A percentile compares a stretch with the other conserved stretches of the same genome.
Conservation (phyloP, 2,113 vertebrate species). For the Glaucomys volans region DNA sequence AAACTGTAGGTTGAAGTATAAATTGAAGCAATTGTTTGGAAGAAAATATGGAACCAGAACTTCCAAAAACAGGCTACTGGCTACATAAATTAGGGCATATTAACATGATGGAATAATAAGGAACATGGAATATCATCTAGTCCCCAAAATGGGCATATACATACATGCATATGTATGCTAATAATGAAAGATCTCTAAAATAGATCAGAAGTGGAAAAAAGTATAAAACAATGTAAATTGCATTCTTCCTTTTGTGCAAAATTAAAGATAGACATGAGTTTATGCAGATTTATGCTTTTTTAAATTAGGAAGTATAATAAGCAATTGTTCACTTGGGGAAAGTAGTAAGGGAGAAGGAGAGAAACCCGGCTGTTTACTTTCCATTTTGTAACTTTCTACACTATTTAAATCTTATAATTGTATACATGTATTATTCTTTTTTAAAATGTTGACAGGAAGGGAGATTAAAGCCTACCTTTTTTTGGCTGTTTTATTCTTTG, state of each 20-base stretch:
- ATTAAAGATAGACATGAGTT: conserved; percentile 72
- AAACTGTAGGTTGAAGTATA: conserved; percentile 30
- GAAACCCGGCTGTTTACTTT: conserved; percentile 30
- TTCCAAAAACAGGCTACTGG: conserved; percentile 36
- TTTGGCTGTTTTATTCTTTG: conserved; percentile 11
- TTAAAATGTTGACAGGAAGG: neutral
- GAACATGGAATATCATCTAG: neutral
- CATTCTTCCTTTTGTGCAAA: conserved; percentile 57
- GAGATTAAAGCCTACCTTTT: neutral
- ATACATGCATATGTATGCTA: neutral
- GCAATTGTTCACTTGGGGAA: conserved; percentile 64
- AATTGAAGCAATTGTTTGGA: conserved; percentile 59
- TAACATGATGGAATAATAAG: neutral
- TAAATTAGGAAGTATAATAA: conserved; percentile 75
- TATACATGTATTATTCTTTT: neutral
- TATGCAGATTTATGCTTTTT: conserved; percentile 77
- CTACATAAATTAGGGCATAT: conserved; percentile 16
- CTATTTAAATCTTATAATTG: conserved; percentile 36
- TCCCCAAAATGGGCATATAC: neutral
- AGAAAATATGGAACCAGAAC: conserved; percentile 45
- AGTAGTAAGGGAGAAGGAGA: neutral
- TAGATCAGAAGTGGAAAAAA: conserved; percentile 9
- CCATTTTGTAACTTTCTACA: conserved; percentile 9
- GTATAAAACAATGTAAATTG: conserved; percentile 65
- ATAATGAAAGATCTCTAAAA: conserved; percentile 41